Evolutionary conservation across 1,140 invertebrate species (phyloP).

Genomic region (Liolophura sinensis): DNA sequence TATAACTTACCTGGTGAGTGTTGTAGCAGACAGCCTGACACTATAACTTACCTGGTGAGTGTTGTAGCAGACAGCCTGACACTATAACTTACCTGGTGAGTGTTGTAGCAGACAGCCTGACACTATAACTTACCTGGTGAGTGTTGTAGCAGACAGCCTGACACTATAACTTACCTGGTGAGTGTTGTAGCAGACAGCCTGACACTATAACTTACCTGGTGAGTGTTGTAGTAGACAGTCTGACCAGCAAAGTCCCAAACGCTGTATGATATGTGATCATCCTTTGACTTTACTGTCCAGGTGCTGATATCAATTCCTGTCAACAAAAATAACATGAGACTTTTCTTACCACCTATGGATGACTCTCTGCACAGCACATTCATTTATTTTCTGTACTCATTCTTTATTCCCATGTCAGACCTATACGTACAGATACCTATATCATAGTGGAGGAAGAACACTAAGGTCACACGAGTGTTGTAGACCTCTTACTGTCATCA

Average conservation of each 20-base stretch:
- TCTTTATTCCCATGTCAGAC: too few species aligned
- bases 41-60: conserved; percentile 57
- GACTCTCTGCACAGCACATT: too few species aligned
- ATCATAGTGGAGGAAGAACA: too few species aligned
- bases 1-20: conserved; percentile 56
- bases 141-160: not conserved
- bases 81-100: conserved; percentile 56
- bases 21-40: conserved; percentile 59
- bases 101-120: conserved; percentile 58
- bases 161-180: not conserved
- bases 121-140: conserved; percentile 20
- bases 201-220: conserved; percentile 38
- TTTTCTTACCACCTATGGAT: too few species aligned
- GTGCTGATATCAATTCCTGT: conserved; percentile 55
- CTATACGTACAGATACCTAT: too few species aligned
- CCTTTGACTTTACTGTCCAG: conserved; percentile 46
- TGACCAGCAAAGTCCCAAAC: conserved; percentile 60
- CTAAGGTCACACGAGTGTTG: too few species aligned
- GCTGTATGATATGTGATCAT: conserved; percentile 46
- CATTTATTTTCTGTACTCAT: too few species aligned
- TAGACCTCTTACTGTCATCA: too few species aligned
- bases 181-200: not conserved
- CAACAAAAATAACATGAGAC: not conserved
- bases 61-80: conserved; percentile 58
- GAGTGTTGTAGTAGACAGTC: conserved; percentile 58